Conservation (phyloP, 2,797 vertebrate genomes). For the Pelochelys cantorii region DNA sequence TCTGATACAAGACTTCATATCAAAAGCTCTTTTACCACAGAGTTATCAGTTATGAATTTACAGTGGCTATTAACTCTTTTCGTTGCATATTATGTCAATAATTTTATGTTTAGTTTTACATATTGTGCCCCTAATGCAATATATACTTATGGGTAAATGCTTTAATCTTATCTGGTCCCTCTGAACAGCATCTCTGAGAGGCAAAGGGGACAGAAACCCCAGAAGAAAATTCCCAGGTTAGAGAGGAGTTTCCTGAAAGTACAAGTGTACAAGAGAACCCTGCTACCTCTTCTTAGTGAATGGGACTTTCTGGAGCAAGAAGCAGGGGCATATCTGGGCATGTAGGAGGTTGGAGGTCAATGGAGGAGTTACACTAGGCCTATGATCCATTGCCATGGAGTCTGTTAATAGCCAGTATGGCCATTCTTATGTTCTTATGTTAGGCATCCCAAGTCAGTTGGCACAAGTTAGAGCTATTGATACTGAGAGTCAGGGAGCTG, state of each 20-base stretch:
- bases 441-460: neutral
- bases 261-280: neutral
- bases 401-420: too few species aligned
- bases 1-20: too few species aligned
- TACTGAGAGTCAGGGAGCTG: neutral
- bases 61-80: neutral
- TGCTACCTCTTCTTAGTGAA: neutral
- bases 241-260: rapidly evolving
- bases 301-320: neutral
- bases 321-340: neutral
- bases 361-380: neutral
- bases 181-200: neutral
- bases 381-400: neutral
- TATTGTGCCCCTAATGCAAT: neutral
- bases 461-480: neutral
- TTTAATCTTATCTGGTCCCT: neutral
- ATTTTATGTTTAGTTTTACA: neutral
- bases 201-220: neutral
- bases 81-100: neutral
- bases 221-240: neutral
- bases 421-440: too few species aligned
- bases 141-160: neutral
- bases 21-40: neutral
- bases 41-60: neutral
- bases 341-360: neutral